phyloP scores from a whole-genome alignment of 1,140 invertebrate genomes.

The Steinernema khuongi region DNA sequence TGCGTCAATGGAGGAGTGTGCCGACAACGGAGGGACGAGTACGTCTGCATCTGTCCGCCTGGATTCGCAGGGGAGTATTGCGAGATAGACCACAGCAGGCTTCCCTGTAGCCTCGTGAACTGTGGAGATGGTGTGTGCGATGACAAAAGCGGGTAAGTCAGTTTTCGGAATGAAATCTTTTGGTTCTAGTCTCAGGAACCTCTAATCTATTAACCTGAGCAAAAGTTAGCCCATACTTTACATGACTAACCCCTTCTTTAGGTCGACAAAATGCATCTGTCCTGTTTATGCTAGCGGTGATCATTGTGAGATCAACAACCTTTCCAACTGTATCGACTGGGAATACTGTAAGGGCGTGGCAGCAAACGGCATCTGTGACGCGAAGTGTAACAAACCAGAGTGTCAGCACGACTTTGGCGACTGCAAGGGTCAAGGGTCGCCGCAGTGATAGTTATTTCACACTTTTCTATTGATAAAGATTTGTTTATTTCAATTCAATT shows the following conservation, averaged over 20 bases:
- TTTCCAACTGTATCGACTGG: not conserved
- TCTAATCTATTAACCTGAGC: not conserved
- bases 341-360: not conserved
- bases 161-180: not conserved
- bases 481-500: too few species aligned
- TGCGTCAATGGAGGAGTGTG: not conserved
- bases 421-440: constrained; percentile 2
- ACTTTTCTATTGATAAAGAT: too few species aligned
- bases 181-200: not conserved
- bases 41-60: not conserved
- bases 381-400: not conserved
- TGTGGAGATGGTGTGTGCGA: not conserved
- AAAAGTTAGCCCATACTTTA: too few species aligned
- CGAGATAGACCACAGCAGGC: not conserved
- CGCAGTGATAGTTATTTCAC: too few species aligned
- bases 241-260: not conserved
- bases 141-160: not conserved
- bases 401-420: not conserved
- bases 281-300: not conserved
- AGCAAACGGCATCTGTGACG: not conserved
- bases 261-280: not conserved
- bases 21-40: not conserved
- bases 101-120: not conserved
- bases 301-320: not conserved
- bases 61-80: not conserved